A percentile compares a stretch with the other conserved stretches of the same genome.
Conservation (phyloP, 2,888 invertebrate species). For the Phyto melanocephala region DNA sequence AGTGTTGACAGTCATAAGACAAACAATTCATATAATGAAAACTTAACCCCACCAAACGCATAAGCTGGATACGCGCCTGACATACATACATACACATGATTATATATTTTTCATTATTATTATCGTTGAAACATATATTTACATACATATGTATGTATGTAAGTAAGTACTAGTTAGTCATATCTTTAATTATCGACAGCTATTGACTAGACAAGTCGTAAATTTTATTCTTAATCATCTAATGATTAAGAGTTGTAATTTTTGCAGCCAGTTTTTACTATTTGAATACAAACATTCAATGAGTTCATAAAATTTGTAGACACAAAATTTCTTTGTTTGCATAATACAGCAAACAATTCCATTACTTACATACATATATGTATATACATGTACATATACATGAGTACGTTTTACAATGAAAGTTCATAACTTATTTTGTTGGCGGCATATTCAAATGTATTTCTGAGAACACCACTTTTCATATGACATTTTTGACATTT, state of each 20-base stretch:
- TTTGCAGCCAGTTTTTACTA: not conserved
- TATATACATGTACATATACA: not conserved
- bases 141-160: not conserved
- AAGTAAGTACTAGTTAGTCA: not conserved
- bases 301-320: not conserved
- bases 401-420: not conserved
- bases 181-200: not conserved
- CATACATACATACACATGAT: no score
- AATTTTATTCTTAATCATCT: conserved; percentile 40
- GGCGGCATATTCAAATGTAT: not conserved
- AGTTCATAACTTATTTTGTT: not conserved
- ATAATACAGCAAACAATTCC: not conserved
- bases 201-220: conserved; percentile 45
- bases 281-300: not conserved
- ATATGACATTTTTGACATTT: conserved; percentile 18
- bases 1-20: no score
- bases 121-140: no score
- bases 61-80: no score
- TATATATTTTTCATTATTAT: no score
- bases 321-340: conserved; percentile 17
- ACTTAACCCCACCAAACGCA: no score
- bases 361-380: no score
- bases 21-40: no score
- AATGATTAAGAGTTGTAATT: conserved; percentile 24
- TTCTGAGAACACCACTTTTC: not conserved